Base-by-base conservation (phyloP, 1,140 invertebrate genomes). In the Cydia splendana region DNA sequence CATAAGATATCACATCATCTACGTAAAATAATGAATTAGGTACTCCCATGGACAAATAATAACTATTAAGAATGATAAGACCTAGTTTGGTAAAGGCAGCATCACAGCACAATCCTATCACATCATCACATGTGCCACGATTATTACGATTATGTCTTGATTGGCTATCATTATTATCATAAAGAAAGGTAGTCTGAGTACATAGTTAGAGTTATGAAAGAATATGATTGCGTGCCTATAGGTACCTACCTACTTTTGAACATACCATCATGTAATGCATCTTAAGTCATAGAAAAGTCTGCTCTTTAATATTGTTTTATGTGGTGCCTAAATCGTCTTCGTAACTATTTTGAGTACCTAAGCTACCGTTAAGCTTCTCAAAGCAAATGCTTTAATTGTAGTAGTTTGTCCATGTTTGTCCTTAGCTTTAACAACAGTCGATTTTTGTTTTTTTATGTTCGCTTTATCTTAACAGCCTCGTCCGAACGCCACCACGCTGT, bases 391-490 rank as follows among this genome's bases (percentile, higher is more conserved):
- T 53, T 51, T 18, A 53, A 53, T 18, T 13, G 13, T 53, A 45
- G 42, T 45, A 45, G 51, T 57, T 18, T 18, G 53, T 57, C 53
- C 18, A 62, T 62, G 57, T 62, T 53, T 53, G 57, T 24, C 18
- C 57, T 62, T 62, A 0, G 57, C 57, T 62, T 62, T 62, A 62
- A 62, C 57, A 62, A 24, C 57, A 62, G 53, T 57, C 53, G n/a
- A 57, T 62, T 67, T 71, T n/a, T n/a, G 0, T 71, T 71, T 71
- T 2, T 38, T 71, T 71, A 6, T 71, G 10, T 45, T 45, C 18
- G 67, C 67, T 71, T 67, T 71, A 18, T 45, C 34, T 45, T 42
- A 71, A 42, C 67, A 71, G 67, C 9, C 34, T 13, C 65, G 30
- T 38, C 20, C 57, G 10, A 62, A 24, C 10, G 57, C 20, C 57